phyloP scores from a whole-genome alignment of 2,113 vertebrate species.

The Prunella himalayana region DNA sequence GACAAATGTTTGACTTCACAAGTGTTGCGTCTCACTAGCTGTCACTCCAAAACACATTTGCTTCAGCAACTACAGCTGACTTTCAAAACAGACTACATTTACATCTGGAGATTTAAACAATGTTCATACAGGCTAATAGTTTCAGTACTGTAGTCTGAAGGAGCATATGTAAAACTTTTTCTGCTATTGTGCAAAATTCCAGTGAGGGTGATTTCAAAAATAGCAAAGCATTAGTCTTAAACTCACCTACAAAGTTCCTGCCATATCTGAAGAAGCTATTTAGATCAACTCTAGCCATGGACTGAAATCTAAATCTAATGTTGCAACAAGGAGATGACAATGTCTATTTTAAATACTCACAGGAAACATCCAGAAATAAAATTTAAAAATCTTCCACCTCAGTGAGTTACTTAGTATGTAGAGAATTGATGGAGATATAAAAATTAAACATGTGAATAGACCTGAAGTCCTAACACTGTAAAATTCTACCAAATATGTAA shows the following conservation, averaged over 20 bases:
- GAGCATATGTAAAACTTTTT: not conserved
- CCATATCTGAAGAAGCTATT: not conserved
- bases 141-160: not conserved
- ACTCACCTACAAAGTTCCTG: not conserved
- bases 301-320: not conserved
- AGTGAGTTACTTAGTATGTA: not conserved
- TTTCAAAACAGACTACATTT: not conserved
- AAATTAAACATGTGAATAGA: not conserved
- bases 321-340: not conserved
- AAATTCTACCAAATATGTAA: not conserved
- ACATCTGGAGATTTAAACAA: not conserved
- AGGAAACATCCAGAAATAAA: not conserved
- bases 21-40: not conserved
- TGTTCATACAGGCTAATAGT: not conserved
- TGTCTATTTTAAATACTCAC: not conserved
- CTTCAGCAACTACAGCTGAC: not conserved
- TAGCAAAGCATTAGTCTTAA: not conserved
- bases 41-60: not conserved
- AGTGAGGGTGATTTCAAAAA: not conserved
- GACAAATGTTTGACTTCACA: conserved; percentile 35
- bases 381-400: not conserved
- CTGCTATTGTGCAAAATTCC: not conserved
- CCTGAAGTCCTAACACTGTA: not conserved
- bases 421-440: not conserved
- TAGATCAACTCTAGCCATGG: not conserved